A percentile compares a stretch with the other conserved stretches of the same genome.
These are phyloP conservation scores for Anseranas semipalmata DNA, from an alignment of 2,113 vertebrate genomes.

Conservation along the genomic window DNA sequence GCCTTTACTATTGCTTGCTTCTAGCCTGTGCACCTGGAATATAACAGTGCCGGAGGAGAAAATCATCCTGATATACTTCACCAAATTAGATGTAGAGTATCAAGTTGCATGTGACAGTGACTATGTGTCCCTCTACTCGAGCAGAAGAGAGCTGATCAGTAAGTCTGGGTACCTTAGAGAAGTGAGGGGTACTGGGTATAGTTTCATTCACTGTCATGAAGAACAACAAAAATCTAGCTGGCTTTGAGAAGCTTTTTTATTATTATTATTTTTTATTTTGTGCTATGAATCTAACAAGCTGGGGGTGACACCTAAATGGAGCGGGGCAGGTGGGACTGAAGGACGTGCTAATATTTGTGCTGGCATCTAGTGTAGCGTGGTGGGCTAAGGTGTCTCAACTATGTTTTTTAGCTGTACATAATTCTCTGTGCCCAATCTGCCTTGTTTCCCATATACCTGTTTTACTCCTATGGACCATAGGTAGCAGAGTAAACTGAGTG, in stretches of 20 bases:
- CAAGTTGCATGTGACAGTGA: background rate
- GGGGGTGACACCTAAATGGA: background rate
- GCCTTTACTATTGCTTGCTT: background rate
- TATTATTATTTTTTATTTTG: no score
- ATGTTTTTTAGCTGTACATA: background rate
- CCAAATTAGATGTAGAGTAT: background rate
- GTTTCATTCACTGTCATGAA: background rate
- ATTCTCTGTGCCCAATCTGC: background rate
- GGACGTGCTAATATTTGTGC: rapidly evolving
- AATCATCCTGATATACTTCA: background rate
- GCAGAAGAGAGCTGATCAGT: background rate
- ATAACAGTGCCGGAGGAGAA: background rate
- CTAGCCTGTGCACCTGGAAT: slow-evolving; percentile 6
- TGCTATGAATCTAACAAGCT: background rate
- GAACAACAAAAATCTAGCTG: background rate
- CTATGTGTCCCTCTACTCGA: background rate
- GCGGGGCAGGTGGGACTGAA: background rate
- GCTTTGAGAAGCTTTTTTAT: background rate
- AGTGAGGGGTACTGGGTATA: background rate
- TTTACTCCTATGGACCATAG: background rate
- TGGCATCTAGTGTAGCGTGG: background rate
- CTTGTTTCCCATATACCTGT: background rate
- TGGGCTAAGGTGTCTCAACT: background rate
- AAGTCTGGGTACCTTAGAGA: background rate
- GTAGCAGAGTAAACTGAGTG: background rate